Percentiles rank a stretch among this genome's conserved stretches.
Conservation (phyloP, 2,888 invertebrate species). For the Apodemia zela region DNA sequence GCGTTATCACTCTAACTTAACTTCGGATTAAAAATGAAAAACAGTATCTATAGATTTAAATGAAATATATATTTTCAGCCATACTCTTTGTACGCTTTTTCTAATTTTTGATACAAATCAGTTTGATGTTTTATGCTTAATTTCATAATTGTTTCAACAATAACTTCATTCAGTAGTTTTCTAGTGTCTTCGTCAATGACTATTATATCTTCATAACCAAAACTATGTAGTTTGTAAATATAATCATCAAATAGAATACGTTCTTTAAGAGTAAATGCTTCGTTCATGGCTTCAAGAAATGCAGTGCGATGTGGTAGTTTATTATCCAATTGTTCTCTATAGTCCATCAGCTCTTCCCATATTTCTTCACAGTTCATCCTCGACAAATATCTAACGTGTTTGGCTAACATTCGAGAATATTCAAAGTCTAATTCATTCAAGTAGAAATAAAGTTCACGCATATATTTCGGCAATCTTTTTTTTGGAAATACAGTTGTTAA, state of each 20-base stretch:
- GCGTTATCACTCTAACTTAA: too few relatives aligned
- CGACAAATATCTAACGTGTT: constrained; percentile 39
- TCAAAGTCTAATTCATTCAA: constrained; percentile 37
- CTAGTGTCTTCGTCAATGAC: background rate
- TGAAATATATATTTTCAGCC: too few relatives aligned
- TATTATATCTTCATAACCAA: background rate
- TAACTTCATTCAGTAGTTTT: background rate
- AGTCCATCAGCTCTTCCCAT: constrained; percentile 37
- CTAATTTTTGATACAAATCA: too few relatives aligned
- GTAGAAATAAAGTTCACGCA: constrained; percentile 38
- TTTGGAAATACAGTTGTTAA: constrained; percentile 41
- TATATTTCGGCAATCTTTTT: constrained; percentile 41
- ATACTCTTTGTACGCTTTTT: too few relatives aligned
- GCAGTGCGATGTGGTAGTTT: constrained; percentile 31
- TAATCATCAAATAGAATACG: constrained; percentile 20
- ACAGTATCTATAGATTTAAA: too few relatives aligned
- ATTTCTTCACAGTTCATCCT: constrained; percentile 41
- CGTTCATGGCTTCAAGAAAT: constrained; percentile 50
- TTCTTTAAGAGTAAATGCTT: constrained; percentile 44
- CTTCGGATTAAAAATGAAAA: too few relatives aligned
- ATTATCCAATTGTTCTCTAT: constrained; percentile 36
- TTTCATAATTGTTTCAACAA: background rate
- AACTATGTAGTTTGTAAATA: background rate
- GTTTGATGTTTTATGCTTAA: background rate
- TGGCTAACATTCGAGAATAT: constrained; percentile 39